Base-by-base conservation (phyloP, 2,797 vertebrate genomes). In the Trachops cirrhosus region DNA sequence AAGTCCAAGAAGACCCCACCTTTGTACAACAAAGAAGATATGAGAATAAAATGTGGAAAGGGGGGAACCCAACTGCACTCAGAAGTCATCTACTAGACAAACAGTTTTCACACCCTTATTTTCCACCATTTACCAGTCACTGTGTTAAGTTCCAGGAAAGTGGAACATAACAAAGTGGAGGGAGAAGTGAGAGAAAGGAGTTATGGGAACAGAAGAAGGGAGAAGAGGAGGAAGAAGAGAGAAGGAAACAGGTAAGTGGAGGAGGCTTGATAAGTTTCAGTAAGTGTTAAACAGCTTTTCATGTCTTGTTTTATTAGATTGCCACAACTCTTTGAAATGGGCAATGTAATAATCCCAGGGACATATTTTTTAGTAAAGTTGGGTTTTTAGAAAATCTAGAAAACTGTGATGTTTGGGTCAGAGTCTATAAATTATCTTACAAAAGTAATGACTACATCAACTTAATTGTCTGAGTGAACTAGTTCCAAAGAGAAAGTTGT, bases 1-100 rank as follows among this genome's bases (percentile, higher is more conserved):
- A 93, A 91, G 21, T 89, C 22, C 21, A 67, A 91, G 41, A 83
- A 32, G 11, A 86, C 29, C n/a, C 70, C 64, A 75, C 59, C 50
- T 91, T 90, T 41, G 5, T 16, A 79, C 5, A 84, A 75, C 19
- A 92, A 83, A 94, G 29, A 74, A 4, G 21, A 46, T 48, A 15
- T 59, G 4, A 73, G 21, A 70, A 19, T 5, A 87, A 37, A 21
- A 57, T 18, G 12, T 32, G 18, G 10, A 78, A 62, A 73, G 24
- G 0, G 9, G 12, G 44, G 48, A 6, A 26, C 5, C 3, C n/a
- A 57, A 26, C 16, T 26, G 15, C 18, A 22, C 11, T 75, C 3
- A 34, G 39, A 48, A 57, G 21, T 50, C 39, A 14, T 9, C 19
- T 44, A 0, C 6, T 37, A 3, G 41, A 41, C 8, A 46, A 11